Conservation (phyloP, 1,140 invertebrate species). For the Cydia fagiglandana region DNA sequence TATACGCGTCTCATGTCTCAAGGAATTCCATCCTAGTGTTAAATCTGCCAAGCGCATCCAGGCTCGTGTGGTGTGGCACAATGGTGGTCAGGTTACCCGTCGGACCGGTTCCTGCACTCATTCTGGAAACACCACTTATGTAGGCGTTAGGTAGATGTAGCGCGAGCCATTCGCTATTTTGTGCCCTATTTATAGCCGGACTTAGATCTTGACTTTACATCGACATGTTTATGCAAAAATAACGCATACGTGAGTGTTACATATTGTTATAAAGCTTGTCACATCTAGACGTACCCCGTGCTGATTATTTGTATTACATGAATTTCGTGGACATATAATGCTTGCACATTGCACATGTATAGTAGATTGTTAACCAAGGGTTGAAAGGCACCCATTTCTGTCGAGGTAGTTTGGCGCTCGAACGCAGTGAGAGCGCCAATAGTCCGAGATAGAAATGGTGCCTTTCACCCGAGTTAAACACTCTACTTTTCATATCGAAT, state of each 20-base stretch:
- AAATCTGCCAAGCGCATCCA: slow-evolving; percentile 13
- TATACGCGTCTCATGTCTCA: neutral
- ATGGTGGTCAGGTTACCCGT: slow-evolving; percentile 12
- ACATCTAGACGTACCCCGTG: neutral
- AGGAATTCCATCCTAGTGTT: slow-evolving; percentile 6
- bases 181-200: slow-evolving; percentile 3
- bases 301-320: no score
- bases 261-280: neutral
- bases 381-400: no score
- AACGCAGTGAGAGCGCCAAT: no score
- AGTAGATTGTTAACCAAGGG: no score
- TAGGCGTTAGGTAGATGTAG: neutral
- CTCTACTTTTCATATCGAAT: no score
- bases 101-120: neutral
- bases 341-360: no score
- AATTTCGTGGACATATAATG: no score
- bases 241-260: neutral
- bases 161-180: slow-evolving; percentile 13
- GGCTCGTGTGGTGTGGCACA: neutral
- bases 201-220: neutral
- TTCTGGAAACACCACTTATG: slow-evolving; percentile 8
- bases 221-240: neutral
- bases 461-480: no score
- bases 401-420: no score
- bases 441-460: no score